phyloP scores from a whole-genome alignment of 2,113 vertebrate species.

The Theristicus caerulescens region DNA sequence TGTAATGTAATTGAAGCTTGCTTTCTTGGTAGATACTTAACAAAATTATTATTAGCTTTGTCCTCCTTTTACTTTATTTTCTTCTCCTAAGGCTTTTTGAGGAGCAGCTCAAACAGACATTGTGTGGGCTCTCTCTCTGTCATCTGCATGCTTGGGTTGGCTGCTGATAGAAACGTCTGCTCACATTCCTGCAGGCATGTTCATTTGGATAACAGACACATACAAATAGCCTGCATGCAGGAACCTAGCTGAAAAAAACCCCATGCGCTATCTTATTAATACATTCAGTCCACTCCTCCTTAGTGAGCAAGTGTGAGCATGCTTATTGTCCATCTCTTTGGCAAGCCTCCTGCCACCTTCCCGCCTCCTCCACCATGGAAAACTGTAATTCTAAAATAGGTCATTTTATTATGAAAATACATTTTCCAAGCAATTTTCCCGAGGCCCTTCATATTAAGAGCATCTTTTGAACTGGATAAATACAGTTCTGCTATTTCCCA shows the following conservation, averaged over 20 bases:
- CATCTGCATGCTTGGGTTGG: neutral
- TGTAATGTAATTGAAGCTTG: neutral
- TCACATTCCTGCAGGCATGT: neutral
- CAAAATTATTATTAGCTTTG: slow-evolving; percentile 7
- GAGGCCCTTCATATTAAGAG: neutral
- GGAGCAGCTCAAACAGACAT: neutral
- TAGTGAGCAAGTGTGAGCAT: neutral
- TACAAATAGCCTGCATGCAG: neutral
- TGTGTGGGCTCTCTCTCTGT: neutral
- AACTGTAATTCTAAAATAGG: slow-evolving; percentile 30
- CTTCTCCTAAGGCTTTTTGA: neutral
- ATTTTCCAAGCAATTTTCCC: slow-evolving; percentile 33
- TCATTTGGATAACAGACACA: neutral
- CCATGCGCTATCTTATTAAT: neutral
- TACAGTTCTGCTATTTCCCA: neutral
- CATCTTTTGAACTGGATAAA: slow-evolving; percentile 8
- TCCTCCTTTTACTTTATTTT: neutral
- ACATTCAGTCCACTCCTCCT: neutral
- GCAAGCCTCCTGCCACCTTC: neutral
- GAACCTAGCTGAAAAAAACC: neutral
- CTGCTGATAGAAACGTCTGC: neutral
- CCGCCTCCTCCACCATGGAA: neutral
- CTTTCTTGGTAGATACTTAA: neutral
- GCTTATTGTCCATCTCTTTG: neutral
- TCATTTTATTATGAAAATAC: slow-evolving; percentile 13